Evolutionary conservation across 23 tunicate genomes (phyloP).

Genomic region (Ascidia mentula): DNA sequence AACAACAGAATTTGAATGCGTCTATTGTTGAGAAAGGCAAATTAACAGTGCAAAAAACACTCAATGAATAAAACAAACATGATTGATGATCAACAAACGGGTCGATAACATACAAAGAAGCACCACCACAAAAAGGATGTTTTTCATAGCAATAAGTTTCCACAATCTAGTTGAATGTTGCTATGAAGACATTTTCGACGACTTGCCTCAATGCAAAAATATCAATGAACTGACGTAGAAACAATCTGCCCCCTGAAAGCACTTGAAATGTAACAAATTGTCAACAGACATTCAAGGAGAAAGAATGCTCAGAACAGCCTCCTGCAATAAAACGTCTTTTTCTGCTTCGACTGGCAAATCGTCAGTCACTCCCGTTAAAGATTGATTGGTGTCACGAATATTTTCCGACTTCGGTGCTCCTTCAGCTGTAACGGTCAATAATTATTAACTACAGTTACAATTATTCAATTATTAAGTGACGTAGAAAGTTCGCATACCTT

Average conservation of each 20-base stretch:
- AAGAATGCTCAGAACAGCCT: conserved; percentile 84
- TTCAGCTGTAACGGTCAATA: background rate
- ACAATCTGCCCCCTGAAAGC: too few species aligned
- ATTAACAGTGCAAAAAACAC: conserved; percentile 13
- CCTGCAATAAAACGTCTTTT: conserved; percentile 52
- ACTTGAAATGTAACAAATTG: too few species aligned
- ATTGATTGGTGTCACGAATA: background rate
- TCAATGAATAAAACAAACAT: background rate
- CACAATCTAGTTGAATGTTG: too few species aligned
- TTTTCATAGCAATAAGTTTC: too few species aligned
- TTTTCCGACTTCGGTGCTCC: background rate
- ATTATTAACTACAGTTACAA: background rate
- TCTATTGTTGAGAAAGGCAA: conserved; percentile 3
- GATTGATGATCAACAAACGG: conserved; percentile 11
- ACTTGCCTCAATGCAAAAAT: too few species aligned
- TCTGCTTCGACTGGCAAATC: background rate
- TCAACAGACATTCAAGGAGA: too few species aligned
- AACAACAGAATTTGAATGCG: too few species aligned
- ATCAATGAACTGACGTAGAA: too few species aligned
- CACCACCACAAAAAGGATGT: background rate
- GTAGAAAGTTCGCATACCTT: background rate
- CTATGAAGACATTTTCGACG: too few species aligned
- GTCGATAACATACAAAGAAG: background rate
- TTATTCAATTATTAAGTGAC: background rate
- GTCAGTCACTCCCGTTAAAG: background rate